Evolutionary conservation across 2,888 invertebrate genomes (phyloP).

Genomic region (Diarsia rubi): DNA sequence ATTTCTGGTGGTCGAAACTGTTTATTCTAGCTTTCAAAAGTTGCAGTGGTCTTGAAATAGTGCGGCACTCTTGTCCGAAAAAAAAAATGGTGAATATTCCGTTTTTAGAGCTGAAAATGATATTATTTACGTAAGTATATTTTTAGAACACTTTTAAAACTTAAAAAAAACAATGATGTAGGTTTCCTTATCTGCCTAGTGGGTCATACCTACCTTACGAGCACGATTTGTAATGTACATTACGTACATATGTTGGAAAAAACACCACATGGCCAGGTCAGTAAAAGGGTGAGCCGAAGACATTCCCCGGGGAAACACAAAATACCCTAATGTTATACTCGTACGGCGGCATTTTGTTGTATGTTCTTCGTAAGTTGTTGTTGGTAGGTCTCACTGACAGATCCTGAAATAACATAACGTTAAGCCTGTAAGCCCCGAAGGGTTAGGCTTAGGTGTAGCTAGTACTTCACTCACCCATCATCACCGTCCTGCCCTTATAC

Average conservation of each 20-base stretch:
- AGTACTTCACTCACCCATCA: too few species aligned
- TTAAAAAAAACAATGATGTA: background rate
- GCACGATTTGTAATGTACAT: conserved; percentile 11
- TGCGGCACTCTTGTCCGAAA: too few species aligned
- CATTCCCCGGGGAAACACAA: conserved; percentile 47
- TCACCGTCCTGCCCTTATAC: too few species aligned
- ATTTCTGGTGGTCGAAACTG: too few species aligned
- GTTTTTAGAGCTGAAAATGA: too few species aligned
- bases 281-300: conserved; percentile 40
- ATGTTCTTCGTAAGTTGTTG: conserved; percentile 6
- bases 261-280: conserved; percentile 53
- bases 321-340: conserved; percentile 51
- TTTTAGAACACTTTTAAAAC: too few species aligned
- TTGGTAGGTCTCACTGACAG: background rate
- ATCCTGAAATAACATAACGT: background rate
- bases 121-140: too few species aligned
- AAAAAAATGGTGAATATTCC: too few species aligned
- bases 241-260: conserved; percentile 25
- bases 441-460: background rate
- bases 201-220: background rate
- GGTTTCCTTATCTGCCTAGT: background rate
- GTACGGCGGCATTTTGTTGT: conserved; percentile 39
- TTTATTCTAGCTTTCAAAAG: too few species aligned
- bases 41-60: too few species aligned
- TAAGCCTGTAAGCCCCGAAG: background rate